phyloP scores from a whole-genome alignment of 2,888 invertebrate species.

The Leucophenga maculata region DNA sequence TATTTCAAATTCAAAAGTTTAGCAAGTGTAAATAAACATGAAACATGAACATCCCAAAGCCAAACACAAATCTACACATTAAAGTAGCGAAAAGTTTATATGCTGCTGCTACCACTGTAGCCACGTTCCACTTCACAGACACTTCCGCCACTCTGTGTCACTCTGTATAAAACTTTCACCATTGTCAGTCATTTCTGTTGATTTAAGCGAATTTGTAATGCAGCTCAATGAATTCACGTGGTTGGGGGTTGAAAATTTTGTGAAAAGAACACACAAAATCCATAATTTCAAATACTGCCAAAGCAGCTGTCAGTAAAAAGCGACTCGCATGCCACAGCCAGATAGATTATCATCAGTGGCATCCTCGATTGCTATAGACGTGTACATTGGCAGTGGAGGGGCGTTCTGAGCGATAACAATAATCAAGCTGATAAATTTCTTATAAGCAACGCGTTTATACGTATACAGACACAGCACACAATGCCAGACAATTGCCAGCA shows the following conservation, averaged over 20 bases:
- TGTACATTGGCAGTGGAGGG: background rate
- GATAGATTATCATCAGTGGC: background rate
- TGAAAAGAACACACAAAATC: background rate
- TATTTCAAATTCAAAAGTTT: too few species aligned
- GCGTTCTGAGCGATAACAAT: background rate
- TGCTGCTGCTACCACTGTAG: too few species aligned
- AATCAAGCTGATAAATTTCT: conserved; percentile 21
- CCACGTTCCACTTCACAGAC: too few species aligned
- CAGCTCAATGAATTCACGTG: background rate
- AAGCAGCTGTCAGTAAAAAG: conserved; percentile 2
- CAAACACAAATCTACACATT: too few species aligned
- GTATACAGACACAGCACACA: background rate
- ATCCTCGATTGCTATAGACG: too few species aligned
- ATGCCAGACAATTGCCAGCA: conserved; percentile 4
- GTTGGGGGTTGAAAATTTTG: background rate
- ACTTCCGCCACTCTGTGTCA: too few species aligned
- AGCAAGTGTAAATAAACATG: too few species aligned
- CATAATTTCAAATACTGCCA: conserved; percentile 8
- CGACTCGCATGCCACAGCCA: background rate
- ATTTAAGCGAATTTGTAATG: conserved; percentile 10
- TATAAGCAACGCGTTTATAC: conserved; percentile 10
- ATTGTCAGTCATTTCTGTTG: background rate
- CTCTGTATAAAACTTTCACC: too few species aligned
- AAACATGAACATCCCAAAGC: too few species aligned
- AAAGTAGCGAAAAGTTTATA: too few species aligned